phyloP scores from a whole-genome alignment of 1,140 invertebrate species.

The Drosophila nigrodunni region DNA sequence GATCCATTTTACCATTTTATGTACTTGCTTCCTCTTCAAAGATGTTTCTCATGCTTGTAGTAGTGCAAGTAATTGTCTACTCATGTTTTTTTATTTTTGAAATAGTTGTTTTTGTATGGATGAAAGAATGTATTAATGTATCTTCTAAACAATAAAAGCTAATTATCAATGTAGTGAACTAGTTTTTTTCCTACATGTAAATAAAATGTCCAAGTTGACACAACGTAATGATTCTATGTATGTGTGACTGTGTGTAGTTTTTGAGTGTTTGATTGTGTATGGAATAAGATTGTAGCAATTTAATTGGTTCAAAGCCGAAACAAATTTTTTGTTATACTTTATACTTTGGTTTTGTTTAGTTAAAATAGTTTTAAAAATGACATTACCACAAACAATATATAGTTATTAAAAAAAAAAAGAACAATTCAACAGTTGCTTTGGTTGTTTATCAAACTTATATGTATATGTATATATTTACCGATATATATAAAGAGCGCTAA shows the following conservation, averaged over 20 bases:
- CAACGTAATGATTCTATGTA: constrained; percentile 40
- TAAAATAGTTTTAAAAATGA: constrained; percentile 45
- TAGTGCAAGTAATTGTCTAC: constrained; percentile 74
- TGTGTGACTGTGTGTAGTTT: constrained; percentile 37
- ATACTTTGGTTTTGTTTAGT: constrained; percentile 21
- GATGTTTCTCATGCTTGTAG: constrained; percentile 42
- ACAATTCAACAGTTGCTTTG: constrained; percentile 47
- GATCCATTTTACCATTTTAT: constrained; percentile 4
- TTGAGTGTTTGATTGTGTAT: constrained; percentile 10
- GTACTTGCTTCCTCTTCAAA: constrained; percentile 52
- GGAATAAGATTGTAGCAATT: constrained; percentile 61
- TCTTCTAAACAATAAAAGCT: constrained; percentile 46
- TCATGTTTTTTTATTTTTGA: constrained; percentile 62
- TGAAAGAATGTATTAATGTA: constrained; percentile 37
- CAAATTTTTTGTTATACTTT: constrained; percentile 12
- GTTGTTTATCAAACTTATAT: constrained; percentile 45
- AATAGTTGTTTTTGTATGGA: constrained; percentile 46
- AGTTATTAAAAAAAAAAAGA: constrained; percentile 51
- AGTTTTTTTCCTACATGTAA: constrained; percentile 54
- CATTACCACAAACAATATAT: constrained; percentile 58
- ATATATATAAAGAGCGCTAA: constrained; percentile 68
- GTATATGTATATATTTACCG: constrained; percentile 41
- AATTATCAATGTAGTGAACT: constrained; percentile 45
- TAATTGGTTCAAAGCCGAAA: constrained; percentile 38
- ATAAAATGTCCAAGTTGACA: constrained; percentile 50